These are phyloP conservation scores for Acleris holmiana DNA, from an alignment of 2,888 invertebrate genomes.

Conservation along the genomic window DNA sequence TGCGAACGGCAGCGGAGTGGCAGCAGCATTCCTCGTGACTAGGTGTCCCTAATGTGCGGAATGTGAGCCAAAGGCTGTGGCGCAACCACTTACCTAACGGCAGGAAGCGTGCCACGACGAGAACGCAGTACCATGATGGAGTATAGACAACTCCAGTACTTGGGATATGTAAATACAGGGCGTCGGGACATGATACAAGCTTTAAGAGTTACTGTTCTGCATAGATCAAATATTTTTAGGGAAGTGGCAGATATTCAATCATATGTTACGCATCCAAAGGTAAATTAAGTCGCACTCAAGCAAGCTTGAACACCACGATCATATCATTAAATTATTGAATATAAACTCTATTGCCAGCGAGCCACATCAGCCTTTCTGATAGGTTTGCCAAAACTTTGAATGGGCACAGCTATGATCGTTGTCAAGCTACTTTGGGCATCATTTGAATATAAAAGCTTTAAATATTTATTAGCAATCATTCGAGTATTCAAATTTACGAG, in stretches of 20 bases:
- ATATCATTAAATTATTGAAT: no score
- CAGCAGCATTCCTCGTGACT: conserved; percentile 33
- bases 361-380: not conserved
- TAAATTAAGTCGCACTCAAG: no score
- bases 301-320: no score
- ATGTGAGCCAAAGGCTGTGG: conserved; percentile 32
- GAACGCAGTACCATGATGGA: conserved; percentile 11
- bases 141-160: not conserved
- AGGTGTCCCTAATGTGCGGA: conserved; percentile 35
- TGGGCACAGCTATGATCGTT: conserved; percentile 1
- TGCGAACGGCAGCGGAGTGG: conserved; percentile 21
- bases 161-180: no score
- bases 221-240: no score
- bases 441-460: conserved; percentile 35
- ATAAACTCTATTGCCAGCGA: no score
- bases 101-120: conserved; percentile 16
- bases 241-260: no score
- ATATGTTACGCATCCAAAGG: no score
- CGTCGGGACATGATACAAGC: no score
- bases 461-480: conserved; percentile 36
- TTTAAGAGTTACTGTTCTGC: no score
- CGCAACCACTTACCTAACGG: conserved; percentile 34
- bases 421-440: conserved; percentile 9
- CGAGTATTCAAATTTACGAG: conserved; percentile 34
- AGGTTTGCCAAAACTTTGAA: conserved; percentile 14